These are phyloP conservation scores for Ovis canadensis DNA, from an alignment of 2,113 vertebrate genomes.

Conservation along the genomic window DNA sequence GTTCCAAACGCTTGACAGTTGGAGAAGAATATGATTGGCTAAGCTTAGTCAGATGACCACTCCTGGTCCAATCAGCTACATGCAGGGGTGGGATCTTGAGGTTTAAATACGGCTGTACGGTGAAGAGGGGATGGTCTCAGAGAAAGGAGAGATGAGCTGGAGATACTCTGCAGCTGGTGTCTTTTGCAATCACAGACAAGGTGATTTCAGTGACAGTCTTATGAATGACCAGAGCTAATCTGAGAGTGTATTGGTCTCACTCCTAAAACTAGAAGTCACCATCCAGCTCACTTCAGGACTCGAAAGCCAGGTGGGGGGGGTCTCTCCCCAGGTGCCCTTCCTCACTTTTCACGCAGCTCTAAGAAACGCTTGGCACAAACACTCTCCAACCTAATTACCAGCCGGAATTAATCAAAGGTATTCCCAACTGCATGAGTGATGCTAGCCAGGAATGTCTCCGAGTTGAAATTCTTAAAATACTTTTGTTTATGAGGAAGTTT, in stretches of 20 bases:
- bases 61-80: background rate
- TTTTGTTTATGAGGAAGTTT: conserved; percentile 81
- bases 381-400: conserved; percentile 62
- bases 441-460: conserved; percentile 77
- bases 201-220: background rate
- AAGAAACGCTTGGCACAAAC: conserved; percentile 56
- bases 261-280: background rate
- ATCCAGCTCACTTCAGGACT: background rate
- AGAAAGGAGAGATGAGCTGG: background rate
- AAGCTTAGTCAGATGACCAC: background rate
- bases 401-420: conserved; percentile 73
- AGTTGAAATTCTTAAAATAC: conserved; percentile 75
- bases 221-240: background rate
- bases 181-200: background rate
- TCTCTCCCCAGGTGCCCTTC: background rate
- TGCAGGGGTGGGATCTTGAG: background rate
- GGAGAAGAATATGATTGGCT: background rate
- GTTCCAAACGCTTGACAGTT: background rate
- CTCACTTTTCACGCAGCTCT: background rate
- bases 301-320: background rate
- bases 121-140: background rate
- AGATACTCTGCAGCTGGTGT: background rate
- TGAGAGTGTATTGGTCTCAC: background rate
- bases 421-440: conserved; percentile 70
- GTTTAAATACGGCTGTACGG: background rate